Conservation (phyloP, 2,113 vertebrate species). For the Rhynchomys soricoides region DNA sequence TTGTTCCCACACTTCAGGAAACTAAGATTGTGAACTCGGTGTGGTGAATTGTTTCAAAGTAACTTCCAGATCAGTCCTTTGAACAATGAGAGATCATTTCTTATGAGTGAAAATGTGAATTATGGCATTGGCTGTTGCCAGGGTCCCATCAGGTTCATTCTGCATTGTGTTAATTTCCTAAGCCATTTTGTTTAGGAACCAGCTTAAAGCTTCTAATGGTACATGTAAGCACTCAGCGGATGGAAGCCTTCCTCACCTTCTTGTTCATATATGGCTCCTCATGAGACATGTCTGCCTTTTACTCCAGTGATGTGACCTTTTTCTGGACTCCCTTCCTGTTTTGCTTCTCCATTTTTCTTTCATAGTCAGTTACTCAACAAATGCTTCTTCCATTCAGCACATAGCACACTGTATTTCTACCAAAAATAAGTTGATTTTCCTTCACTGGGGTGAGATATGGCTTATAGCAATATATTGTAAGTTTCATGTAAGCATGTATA, state of each 20-base stretch:
- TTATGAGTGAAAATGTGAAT: neutral
- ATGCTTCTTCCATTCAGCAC: neutral
- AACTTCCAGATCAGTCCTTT: neutral
- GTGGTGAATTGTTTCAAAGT: neutral
- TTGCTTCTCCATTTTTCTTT: conserved; percentile 3
- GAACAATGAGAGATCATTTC: conserved; percentile 8
- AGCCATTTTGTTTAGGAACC: neutral
- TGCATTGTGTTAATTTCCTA: conserved; percentile 12
- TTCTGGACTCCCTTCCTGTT: conserved; percentile 2
- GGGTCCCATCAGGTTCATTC: neutral
- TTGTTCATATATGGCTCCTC: neutral
- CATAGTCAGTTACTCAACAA: neutral
- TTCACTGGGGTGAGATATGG: neutral
- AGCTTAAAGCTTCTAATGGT: neutral
- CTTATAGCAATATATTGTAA: neutral
- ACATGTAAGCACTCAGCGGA: neutral
- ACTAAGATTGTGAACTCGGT: neutral
- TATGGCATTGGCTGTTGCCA: neutral
- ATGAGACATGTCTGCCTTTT: neutral
- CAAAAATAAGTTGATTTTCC: neutral
- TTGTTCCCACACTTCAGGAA: neutral
- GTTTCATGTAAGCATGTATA: neutral
- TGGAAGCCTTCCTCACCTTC: neutral
- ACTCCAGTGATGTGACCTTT: neutral
- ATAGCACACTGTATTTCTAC: neutral